Base-by-base conservation (phyloP, 2,797 vertebrate genomes). In the Champsocephalus gunnari region DNA sequence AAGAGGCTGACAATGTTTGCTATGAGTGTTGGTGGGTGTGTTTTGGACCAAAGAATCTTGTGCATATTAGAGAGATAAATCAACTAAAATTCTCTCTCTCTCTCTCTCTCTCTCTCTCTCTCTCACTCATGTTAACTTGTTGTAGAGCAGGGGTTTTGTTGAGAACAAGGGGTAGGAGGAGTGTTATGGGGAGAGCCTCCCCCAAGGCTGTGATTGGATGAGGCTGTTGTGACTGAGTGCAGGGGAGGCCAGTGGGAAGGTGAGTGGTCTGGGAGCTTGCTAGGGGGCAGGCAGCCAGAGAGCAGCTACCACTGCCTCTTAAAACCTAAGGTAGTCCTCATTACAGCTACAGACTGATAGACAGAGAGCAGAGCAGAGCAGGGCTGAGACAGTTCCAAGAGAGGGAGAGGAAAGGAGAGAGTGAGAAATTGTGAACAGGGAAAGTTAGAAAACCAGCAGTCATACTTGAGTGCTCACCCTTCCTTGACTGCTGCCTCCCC, bases 181-280 rank as follows among this genome's bases (percentile, higher is more conserved):
- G 90, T 88, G 89, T 91, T 88, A 73, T 67, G 54, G 17, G 59
- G 77, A 82, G 85, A 82, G 61, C 86, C 88, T 86, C 94, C 94
- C 87, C 86, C 86, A 47, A n/a, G 0, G 14, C 32, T 84, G 80
- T 70, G 84, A 94, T 95, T 95, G 94, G 95, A 70, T 77, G 56
- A 75, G 65, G 74, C 50, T 56, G 83, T 53, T 73, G 58, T 92
- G 91, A 92, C 91, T 85, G 92, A 93, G 81, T 79, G 84, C 84
- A 88, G 81, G 85, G 90, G 90, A 92, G 89, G 92, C 91, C 92
- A 94, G 91, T 95, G 88, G 83, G 93, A 90, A 93, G 92, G 88
- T 89, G 89, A 91, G 82, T 87, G 89, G 90, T 88, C 87, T 88
- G 67, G 75, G 73, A 88, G 88, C 82, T 84, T 93, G 87, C 80